Evolutionary conservation across 2,113 vertebrate genomes (phyloP).

Genomic region (Tychaedon coryphoeus): DNA sequence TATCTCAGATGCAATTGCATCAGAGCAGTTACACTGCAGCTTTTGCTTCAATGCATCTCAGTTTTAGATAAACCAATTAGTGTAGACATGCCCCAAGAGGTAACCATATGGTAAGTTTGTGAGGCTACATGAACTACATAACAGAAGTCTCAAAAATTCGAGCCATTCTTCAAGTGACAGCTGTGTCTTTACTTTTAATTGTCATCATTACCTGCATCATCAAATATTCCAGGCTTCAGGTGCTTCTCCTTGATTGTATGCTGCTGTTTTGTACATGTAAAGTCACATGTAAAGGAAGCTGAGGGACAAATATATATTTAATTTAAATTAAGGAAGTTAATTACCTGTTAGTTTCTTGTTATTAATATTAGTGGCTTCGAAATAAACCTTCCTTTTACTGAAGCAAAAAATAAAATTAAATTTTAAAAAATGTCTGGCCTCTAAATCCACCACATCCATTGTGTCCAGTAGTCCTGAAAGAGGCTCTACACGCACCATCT

Average conservation of each 20-base stretch:
- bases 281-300: not conserved
- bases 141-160: constrained; percentile 3
- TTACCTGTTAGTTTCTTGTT: not conserved
- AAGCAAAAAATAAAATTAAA: not conserved
- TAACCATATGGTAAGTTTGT: constrained; percentile 52
- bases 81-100: constrained; percentile 42
- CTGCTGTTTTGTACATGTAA: not conserved
- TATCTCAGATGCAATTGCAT: constrained; percentile 49
- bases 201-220: constrained; percentile 7
- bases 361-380: not conserved
- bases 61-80: constrained; percentile 27
- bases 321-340: not conserved
- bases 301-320: not conserved
- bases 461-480: not conserved
- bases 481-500: not conserved
- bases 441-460: not conserved
- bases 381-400: not conserved
- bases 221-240: not conserved
- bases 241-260: not conserved
- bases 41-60: constrained; percentile 47
- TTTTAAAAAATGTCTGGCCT: not conserved
- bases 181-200: constrained; percentile 31
- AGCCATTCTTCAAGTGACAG: not conserved
- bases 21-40: constrained; percentile 16
- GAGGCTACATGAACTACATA: not conserved